Base-by-base conservation (phyloP, 2,113 vertebrate genomes). In the Dendrocopos noguchii region DNA sequence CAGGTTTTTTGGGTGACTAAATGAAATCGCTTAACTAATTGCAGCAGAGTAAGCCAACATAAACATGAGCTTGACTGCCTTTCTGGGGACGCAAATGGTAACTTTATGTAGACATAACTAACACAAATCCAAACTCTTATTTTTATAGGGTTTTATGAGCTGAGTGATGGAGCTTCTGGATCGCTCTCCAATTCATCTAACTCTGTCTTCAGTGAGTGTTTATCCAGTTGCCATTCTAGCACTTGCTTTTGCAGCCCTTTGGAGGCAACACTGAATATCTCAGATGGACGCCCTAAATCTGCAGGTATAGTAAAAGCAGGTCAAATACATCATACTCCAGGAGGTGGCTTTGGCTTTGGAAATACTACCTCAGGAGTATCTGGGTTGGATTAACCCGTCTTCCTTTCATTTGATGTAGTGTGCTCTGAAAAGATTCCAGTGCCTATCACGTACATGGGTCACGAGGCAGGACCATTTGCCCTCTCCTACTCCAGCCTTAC, bases 151-250 rank as follows among this genome's bases (percentile, higher is more conserved):
- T 99, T 99, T 98, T 99, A 99, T 88, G 99, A 99, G 93, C 97
- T 99, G 96, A 99, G 99, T 87, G 99, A 99, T 84, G 98, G 98
- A 57, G 97, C 98, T 82, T 99, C 98, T 4, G 98, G 98, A 86
- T 99, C 99, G 11, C 98, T 99, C 84, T 99, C 99, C 84, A 99
- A 99, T 98, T 99, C 99, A 8, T 99, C 99, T 56, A 99, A 99
- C 98, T 99, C 99, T 0, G 98, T 99, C 95, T 99, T 99, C 98
- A 99, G 99, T 88, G 99, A 99, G 83, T 99, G 98, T 98, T 98
- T 99, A 97, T 99, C 98, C 97, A 98, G 98, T 97, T 99, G 98
- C 96, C 98, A 98, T 95, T 99, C 98, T 94, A 98, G 98, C 97
- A 98, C 98, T 97, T 99, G 98, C 97, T 98, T 98, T 96, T 99